Evolutionary conservation across 2,888 invertebrate species (phyloP), one percentile per base, ranked within the genome.

Genomic region (Drosophila trichaetosa): DNA sequence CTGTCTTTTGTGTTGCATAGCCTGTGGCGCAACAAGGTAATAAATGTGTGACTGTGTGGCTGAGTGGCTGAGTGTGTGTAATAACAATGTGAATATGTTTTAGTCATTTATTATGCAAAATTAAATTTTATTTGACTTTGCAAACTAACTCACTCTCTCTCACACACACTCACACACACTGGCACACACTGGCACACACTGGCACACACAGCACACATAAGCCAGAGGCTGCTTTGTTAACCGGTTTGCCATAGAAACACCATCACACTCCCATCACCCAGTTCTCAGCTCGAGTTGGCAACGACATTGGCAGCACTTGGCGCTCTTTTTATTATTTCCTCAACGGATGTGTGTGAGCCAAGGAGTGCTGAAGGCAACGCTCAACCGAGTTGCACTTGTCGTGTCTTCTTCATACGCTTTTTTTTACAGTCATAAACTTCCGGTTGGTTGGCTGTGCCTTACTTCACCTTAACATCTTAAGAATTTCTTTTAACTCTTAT

Each of bases 371-470:
- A 16, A 5, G 54, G 58, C 58, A 31, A 10, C 66, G 58, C 59
- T 66, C 49, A 63, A 56, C 24, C 76, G 51, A 49, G 58, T 58
- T 79, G 76, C 80, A 78, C 70, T 76, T 62, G 56, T 64, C 56
- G 62, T 63, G n/a, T 76, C 83, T 80, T 82, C 42, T 56, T 38
- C 69, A 69, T 76, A 60, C 64, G 67, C 54, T 60, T 57, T 69
- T 67, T 54, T 69, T 69, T 56, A 73, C 69, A 83, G 77, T 80
- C 67, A 83, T 83, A 76, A 87, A 86, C 87, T 88, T 83, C 84
- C 82, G 89, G 72, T 80, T 83, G 83, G 83, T 31, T 88, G 89
- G 67, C 63, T 65, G 38, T 38, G 49, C 48, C 34, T 24, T 18
- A 36, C 33, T 46, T 53, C 40, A 16, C 29, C 63, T 56, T 54